Evolutionary conservation across 2,113 vertebrate genomes (phyloP).

Genomic region (Chamaetylas fuelleborni): DNA sequence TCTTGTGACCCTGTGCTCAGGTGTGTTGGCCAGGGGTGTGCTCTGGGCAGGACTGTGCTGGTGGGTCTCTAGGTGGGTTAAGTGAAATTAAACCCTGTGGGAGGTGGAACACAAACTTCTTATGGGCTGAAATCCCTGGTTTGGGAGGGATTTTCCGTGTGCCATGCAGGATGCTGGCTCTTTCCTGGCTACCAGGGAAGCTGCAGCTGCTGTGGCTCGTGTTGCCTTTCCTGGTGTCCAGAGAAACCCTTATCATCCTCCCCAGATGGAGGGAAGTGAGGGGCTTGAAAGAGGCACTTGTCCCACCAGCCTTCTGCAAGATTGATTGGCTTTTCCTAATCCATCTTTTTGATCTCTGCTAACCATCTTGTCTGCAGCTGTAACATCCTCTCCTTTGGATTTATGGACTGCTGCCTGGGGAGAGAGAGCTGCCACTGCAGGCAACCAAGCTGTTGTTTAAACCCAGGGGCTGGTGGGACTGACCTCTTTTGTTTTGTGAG

Average conservation of each 20-base stretch:
- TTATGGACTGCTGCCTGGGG: slow-evolving; percentile 43
- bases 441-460: background rate
- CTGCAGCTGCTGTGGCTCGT: background rate
- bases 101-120: background rate
- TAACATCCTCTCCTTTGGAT: slow-evolving; percentile 47
- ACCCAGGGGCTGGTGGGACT: background rate
- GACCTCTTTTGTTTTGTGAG: background rate
- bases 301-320: slow-evolving; percentile 22
- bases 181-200: background rate
- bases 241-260: slow-evolving; percentile 13
- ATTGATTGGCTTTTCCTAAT: slow-evolving; percentile 58
- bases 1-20: background rate
- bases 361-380: slow-evolving; percentile 63
- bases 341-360: slow-evolving; percentile 60
- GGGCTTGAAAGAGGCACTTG: slow-evolving; percentile 38
- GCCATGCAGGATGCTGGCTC: background rate
- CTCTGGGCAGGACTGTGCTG: background rate
- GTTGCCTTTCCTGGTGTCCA: background rate
- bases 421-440: background rate
- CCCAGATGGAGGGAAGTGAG: slow-evolving; percentile 11
- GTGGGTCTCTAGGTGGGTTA: background rate
- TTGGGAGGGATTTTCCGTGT: background rate
- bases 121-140: background rate
- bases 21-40: fast-evolving
- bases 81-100: background rate